A percentile compares a stretch with the other conserved stretches of the same genome.
phyloP scores from a whole-genome alignment of 2,797 vertebrate genomes.

The Eulemur mongoz region DNA sequence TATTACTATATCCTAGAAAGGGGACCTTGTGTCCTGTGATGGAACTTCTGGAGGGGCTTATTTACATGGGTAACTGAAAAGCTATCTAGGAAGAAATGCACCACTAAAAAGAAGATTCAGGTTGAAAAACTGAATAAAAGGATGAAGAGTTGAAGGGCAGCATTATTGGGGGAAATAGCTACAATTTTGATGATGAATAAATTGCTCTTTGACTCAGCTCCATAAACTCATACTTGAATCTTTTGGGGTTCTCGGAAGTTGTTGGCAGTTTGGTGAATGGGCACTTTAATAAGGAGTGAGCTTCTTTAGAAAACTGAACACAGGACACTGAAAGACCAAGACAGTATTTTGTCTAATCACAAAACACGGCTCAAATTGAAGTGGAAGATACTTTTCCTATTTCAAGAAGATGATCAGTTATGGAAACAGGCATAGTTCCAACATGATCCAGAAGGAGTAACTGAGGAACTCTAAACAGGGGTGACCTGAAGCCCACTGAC shows the following conservation, averaged over 20 bases:
- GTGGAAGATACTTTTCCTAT: neutral
- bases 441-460: neutral
- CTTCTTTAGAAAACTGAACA: neutral
- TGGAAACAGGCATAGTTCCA: neutral
- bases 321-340: neutral
- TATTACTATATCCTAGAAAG: neutral
- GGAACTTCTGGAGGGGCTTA: neutral
- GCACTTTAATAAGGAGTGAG: neutral
- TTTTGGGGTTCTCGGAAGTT: neutral
- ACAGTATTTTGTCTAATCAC: neutral
- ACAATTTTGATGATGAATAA: neutral
- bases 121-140: neutral
- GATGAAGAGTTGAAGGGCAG: neutral
- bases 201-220: neutral
- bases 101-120: neutral
- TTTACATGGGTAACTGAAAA: neutral
- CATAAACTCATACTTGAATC: neutral
- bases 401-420: neutral
- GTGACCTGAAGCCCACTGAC: neutral
- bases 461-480: neutral
- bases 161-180: accelerated
- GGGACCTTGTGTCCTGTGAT: neutral
- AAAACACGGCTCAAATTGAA: neutral
- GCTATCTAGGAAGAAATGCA: neutral
- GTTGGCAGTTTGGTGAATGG: neutral